A percentile compares a stretch with the other conserved stretches of the same genome.
These are phyloP conservation scores for Rostratula benghalensis DNA, from an alignment of 2,113 vertebrate species.

Conservation along the genomic window DNA sequence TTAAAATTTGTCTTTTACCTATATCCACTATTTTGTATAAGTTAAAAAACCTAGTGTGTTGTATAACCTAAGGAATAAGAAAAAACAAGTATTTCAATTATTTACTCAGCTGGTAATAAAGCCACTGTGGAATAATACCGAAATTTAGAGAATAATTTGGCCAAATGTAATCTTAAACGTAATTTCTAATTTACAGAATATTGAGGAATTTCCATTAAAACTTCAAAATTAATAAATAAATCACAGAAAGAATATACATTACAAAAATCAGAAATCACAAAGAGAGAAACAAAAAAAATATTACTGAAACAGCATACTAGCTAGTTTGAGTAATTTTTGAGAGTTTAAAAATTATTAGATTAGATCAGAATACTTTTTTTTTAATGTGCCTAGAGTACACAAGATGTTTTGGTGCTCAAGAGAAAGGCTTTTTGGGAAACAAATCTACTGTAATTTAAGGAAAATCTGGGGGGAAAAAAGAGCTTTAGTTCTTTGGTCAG, in stretches of 20 bases:
- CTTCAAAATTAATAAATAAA: background rate
- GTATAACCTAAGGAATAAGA: background rate
- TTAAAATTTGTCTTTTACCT: background rate
- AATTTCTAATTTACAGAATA: background rate
- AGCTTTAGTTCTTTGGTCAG: background rate
- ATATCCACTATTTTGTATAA: background rate
- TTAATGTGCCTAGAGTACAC: background rate
- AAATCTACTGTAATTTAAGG: background rate
- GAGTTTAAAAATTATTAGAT: background rate
- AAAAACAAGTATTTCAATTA: background rate
- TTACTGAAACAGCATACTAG: background rate
- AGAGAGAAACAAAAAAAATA: background rate
- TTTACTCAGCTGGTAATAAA: background rate
- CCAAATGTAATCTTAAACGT: background rate
- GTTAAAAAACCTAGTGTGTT: too few relatives aligned
- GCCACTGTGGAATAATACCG: background rate
- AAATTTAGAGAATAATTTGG: background rate
- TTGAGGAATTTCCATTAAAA: background rate
- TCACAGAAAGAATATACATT: background rate
- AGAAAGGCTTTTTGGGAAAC: background rate
- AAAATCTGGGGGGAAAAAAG: background rate
- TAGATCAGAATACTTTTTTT: background rate
- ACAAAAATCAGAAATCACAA: background rate
- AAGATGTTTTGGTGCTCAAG: background rate
- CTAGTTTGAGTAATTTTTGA: background rate